Conservation (phyloP, 2,797 vertebrate genomes). For the Trichosurus vulpecula region DNA sequence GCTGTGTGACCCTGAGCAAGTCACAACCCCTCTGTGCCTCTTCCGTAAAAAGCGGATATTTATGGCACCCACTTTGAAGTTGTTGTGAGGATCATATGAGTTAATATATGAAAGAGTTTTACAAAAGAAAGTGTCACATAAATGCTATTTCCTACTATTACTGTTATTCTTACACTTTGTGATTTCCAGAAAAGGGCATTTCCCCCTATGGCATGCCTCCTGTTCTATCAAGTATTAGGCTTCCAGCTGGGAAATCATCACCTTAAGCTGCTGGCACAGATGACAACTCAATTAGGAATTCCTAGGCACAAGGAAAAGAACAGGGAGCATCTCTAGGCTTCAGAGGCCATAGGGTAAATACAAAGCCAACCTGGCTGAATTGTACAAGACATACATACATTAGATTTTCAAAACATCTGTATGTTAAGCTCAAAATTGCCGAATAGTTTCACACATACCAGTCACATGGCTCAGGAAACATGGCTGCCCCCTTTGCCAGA, state of each 20-base stretch:
- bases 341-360: not conserved
- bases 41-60: not conserved
- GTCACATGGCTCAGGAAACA: not conserved
- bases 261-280: not conserved
- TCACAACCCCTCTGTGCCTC: not conserved
- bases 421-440: not conserved
- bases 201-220: not conserved
- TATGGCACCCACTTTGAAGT: not conserved
- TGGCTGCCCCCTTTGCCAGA: not conserved
- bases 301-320: not conserved
- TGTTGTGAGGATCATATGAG: not conserved
- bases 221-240: not conserved
- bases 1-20: not conserved
- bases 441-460: not conserved
- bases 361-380: not conserved
- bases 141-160: not conserved
- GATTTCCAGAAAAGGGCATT: not conserved
- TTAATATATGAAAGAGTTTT: not conserved
- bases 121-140: not conserved
- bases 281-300: not conserved
- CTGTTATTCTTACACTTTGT: not conserved
- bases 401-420: not conserved
- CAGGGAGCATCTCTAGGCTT: not conserved
- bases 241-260: not conserved
- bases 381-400: not conserved